A percentile compares a stretch with the other conserved stretches of the same genome.
phyloP scores from a whole-genome alignment of 2,888 invertebrate genomes.

The Leptothorax acervorum region DNA sequence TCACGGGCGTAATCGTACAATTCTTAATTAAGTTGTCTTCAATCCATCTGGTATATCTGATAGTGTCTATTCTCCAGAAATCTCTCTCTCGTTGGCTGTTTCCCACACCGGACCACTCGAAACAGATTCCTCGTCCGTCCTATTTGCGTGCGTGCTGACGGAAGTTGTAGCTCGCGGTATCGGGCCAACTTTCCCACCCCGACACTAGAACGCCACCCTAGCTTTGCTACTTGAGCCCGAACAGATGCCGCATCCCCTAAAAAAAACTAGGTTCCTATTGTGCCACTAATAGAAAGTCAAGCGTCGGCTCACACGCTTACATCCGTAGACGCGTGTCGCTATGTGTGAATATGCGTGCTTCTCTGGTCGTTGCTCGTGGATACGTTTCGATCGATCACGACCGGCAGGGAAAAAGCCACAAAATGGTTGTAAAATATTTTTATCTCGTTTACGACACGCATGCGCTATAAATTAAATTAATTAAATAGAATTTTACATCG shows the following conservation, averaged over 20 bases:
- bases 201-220: constrained; percentile 66
- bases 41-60: background rate
- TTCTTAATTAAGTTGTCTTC: background rate
- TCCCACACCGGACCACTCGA: constrained; percentile 60
- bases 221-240: constrained; percentile 83
- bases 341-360: constrained; percentile 32
- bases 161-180: constrained; percentile 74
- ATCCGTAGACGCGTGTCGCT: constrained; percentile 23
- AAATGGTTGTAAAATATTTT: constrained; percentile 15
- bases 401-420: background rate
- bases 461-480: constrained; percentile 7
- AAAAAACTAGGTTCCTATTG: constrained; percentile 82
- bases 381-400: constrained; percentile 59
- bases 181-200: constrained; percentile 49
- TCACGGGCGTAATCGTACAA: background rate
- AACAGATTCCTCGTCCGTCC: constrained; percentile 43
- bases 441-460: constrained; percentile 10
- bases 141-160: constrained; percentile 67
- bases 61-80: constrained; percentile 55
- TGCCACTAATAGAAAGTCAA: constrained; percentile 83
- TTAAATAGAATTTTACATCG: background rate
- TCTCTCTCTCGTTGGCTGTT: constrained; percentile 38
- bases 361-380: constrained; percentile 40
- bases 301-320: constrained; percentile 67
- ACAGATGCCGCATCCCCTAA: constrained; percentile 82